These are phyloP conservation scores for Macropus fuliginosus DNA, from an alignment of 2,797 vertebrate genomes.

Conservation along the genomic window DNA sequence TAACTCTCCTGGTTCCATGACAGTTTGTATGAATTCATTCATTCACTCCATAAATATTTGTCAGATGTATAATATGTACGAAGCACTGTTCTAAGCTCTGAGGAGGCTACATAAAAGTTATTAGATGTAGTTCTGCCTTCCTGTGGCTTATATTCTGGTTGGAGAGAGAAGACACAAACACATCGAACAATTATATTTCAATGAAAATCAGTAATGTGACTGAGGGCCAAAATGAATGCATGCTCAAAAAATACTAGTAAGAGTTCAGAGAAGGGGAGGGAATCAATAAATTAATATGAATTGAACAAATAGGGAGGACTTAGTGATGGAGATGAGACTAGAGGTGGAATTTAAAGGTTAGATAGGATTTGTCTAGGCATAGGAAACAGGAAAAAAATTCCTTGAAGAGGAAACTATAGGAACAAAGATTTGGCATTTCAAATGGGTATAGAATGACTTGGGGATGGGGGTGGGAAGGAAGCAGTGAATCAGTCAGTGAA, in stretches of 20 bases:
- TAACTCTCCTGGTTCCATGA: background rate
- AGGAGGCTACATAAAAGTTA: background rate
- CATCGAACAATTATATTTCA: background rate
- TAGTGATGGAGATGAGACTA: background rate
- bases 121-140: background rate
- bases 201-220: background rate
- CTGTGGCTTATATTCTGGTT: background rate
- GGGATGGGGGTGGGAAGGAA: background rate
- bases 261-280: background rate
- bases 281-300: background rate
- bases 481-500: background rate
- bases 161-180: background rate
- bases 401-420: background rate
- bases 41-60: background rate
- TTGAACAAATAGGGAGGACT: background rate
- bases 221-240: background rate
- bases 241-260: background rate
- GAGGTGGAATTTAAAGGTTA: background rate
- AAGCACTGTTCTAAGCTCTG: background rate
- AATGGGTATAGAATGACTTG: background rate
- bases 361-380: background rate
- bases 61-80: background rate
- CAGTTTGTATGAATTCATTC: background rate
- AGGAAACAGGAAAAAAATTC: background rate
- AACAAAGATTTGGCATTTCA: background rate